Base-by-base conservation (phyloP, 2,113 vertebrate species). In the Amphiprion percula region DNA sequence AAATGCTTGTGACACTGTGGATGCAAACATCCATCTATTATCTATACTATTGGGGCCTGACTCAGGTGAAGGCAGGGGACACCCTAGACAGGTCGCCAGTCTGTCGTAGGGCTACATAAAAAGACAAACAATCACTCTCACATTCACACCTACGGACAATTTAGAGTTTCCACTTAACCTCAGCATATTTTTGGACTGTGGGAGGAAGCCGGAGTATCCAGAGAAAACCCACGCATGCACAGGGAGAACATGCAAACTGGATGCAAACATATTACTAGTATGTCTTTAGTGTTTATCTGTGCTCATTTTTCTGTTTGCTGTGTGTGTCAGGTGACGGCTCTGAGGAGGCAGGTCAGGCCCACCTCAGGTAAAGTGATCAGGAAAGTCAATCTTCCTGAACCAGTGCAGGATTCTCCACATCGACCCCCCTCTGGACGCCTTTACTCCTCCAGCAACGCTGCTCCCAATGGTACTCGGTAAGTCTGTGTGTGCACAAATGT, bases 271-370 rank as follows among this genome's bases (percentile, higher is more conserved):
- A 49, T 37, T 37, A 37, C 2, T 44, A 44, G 41, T 33, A 50
- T 50, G 41, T 14, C 14, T 15, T 44, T 44, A 44, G 41, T 44
- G 41, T 44, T 37, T 37, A 15, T 15, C 6, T 44, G 41, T 44
- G 9, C 49, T 74, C 21, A 52, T 3, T 24, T 46, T 53, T 41
- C n/a, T 65, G 10, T 71, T 10, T 74, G 56, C 30, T 65, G 49
- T 74, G 47, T 70, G 28, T 59, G 44, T 68, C 80, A 99, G 98
- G 98, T 99, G 64, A 97, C 97, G 2, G 96, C 97, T 77, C 95
- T 99, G 76, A 95, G 98, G 74, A 92, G 97, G 33, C 97, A 99
- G 86, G 97, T 95, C 28, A 94, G 96, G 79, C 98, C 98, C 70
- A 91, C 97, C 80, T 99, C 98, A 24, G 98, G 98, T 41, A 98